phyloP scores from a whole-genome alignment of 53 echinoderm and acorn worm genomes.

The Zoroaster sp. region DNA sequence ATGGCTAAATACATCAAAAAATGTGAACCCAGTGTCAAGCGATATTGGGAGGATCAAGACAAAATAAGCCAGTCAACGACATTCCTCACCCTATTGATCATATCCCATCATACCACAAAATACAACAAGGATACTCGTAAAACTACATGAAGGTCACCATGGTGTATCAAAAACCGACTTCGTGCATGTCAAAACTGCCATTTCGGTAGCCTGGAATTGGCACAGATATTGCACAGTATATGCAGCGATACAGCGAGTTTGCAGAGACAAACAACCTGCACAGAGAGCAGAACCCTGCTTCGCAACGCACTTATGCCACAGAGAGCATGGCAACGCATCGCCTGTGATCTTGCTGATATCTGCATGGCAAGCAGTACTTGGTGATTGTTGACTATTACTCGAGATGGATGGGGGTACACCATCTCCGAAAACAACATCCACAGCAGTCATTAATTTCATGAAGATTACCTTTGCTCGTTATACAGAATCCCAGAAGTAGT shows the following conservation, averaged over 20 bases:
- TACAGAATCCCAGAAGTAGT: background rate
- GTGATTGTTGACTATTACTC: constrained; percentile 42
- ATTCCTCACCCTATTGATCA: too few relatives aligned
- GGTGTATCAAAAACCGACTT: too few relatives aligned
- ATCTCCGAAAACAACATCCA: too few relatives aligned
- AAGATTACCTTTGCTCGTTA: background rate
- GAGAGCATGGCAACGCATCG: constrained; percentile 19
- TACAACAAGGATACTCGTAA: too few relatives aligned
- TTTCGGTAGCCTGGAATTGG: constrained; percentile 41
- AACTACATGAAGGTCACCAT: too few relatives aligned
- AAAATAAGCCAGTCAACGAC: too few relatives aligned
- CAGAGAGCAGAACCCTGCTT: constrained; percentile 37
- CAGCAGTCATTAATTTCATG: constrained; percentile 9
- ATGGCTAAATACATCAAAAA: too few relatives aligned
- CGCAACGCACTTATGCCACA: constrained; percentile 17
- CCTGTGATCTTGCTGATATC: constrained; percentile 30
- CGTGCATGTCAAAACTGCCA: too few relatives aligned
- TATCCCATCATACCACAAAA: too few relatives aligned
- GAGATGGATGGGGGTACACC: constrained; percentile 29
- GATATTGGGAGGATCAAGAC: too few relatives aligned
- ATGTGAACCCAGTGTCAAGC: too few relatives aligned
- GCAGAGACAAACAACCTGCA: constrained; percentile 16
- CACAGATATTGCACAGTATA: background rate
- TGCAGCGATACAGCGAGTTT: background rate
- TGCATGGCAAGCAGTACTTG: constrained; percentile 18